These are phyloP conservation scores for Sphaeramia orbicularis DNA, from an alignment of 2,797 vertebrate species.

Conservation along the genomic window DNA sequence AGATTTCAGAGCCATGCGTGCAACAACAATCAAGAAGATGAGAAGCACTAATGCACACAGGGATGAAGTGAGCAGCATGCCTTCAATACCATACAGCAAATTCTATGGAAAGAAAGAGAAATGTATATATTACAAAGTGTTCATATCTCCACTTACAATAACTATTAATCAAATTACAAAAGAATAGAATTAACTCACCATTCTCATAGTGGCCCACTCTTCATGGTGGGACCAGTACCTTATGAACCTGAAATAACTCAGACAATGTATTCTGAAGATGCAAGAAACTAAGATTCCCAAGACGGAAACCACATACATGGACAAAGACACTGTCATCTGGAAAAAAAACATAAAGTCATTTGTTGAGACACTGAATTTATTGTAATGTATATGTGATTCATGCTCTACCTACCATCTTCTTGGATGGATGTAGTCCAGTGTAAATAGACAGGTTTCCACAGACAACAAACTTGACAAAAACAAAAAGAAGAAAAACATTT, in stretches of 20 bases:
- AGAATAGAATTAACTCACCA: slow-evolving; percentile 44
- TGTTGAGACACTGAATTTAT: neutral
- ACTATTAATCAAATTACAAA: neutral
- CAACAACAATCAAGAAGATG: slow-evolving; percentile 60
- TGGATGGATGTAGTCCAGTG: slow-evolving; percentile 69
- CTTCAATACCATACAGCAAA: neutral
- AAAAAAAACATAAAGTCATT: neutral
- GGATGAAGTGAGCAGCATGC: slow-evolving; percentile 48
- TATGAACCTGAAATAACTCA: fast-evolving
- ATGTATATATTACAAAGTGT: neutral
- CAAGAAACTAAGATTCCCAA: slow-evolving; percentile 54
- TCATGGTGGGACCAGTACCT: fast-evolving
- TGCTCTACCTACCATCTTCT: slow-evolving; percentile 68
- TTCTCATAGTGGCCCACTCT: fast-evolving
- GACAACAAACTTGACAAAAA: slow-evolving; percentile 63
- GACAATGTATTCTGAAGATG: neutral
- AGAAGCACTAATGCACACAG: slow-evolving; percentile 64
- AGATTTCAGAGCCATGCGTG: slow-evolving; percentile 71
- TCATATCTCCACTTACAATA: no score
- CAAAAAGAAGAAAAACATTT: neutral
- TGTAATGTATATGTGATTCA: neutral
- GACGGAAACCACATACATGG: slow-evolving; percentile 72
- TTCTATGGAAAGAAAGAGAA: slow-evolving; percentile 2
- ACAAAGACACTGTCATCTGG: slow-evolving; percentile 77
- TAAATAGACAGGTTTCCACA: slow-evolving; percentile 77